These are phyloP conservation scores for Melipona bicolor DNA, from an alignment of 2,888 invertebrate species.

Conservation along the genomic window DNA sequence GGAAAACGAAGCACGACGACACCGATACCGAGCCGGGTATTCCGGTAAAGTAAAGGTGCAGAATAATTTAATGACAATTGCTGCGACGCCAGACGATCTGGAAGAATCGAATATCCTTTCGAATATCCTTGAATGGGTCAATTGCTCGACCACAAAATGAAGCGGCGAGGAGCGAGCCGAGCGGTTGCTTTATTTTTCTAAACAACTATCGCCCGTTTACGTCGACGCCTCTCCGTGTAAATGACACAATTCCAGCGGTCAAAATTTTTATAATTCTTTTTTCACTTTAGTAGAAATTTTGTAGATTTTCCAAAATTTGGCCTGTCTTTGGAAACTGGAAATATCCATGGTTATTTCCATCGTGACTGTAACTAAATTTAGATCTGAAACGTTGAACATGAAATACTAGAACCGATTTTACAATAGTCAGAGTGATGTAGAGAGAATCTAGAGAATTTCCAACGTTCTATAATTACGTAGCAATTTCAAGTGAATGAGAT, in stretches of 20 bases:
- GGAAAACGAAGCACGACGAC: slow-evolving; percentile 33
- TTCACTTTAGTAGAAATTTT: too few species aligned
- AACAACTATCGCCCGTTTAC: neutral
- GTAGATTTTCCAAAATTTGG: too few species aligned
- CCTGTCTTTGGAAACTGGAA: too few species aligned
- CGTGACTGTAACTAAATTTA: too few species aligned
- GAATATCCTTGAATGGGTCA: slow-evolving; percentile 1
- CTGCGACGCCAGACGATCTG: slow-evolving; percentile 13
- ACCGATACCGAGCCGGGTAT: slow-evolving; percentile 21
- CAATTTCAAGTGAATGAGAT: too few species aligned
- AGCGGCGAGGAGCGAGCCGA: neutral
- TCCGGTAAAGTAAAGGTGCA: slow-evolving; percentile 29
- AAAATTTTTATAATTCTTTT: too few species aligned
- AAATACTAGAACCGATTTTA: too few species aligned
- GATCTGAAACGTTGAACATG: too few species aligned
- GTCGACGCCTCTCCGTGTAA: neutral
- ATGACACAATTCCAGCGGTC: neutral
- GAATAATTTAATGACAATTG: slow-evolving; percentile 54
- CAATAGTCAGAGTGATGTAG: too few species aligned
- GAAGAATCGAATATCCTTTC: slow-evolving; percentile 39
- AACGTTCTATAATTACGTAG: too few species aligned
- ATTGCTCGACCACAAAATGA: slow-evolving; percentile 18
- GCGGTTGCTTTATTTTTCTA: neutral
- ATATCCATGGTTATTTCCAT: too few species aligned
- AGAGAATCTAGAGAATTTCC: too few species aligned